Evolutionary conservation across 1,140 invertebrate genomes (phyloP), one percentile per base, ranked within the genome.

Genomic region (Drosophila varians): DNA sequence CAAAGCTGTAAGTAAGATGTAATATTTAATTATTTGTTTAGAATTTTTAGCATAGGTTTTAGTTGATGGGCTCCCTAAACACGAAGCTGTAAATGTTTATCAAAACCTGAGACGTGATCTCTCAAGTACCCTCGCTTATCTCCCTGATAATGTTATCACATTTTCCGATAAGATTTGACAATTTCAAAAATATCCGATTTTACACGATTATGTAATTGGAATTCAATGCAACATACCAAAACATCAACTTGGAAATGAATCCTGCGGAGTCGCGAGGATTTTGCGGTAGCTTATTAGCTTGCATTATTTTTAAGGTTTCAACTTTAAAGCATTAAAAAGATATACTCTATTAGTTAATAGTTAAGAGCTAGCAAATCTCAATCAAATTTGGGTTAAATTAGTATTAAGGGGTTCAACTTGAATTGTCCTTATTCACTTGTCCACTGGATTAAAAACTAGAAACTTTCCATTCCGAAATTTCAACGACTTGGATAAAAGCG

Each of bases 1-100:
- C 92, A 61, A 92, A 92, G 56, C 92, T 92, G 45, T 40, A 34
- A 0, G 21, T 18, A 12, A 1, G 18, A 2, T 40, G 19, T 52
- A 65, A 43, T 52, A 43, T 64, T 43, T 52, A 9, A 52, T 42
- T 16, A 19, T 21, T 42, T 42, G 16, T 42, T 38, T 38, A 16
- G 4, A 38, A 38, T 12, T 8, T 2, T 16, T 31, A 1, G 11
- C 8, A 11, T 28, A 3, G 1, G 12, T 23, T 7, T 12, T 18
- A 34, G 12, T n/a, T 16, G 12, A 16, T 7, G 7, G 7, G 36
- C 12, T 34, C 23, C 1, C 12, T 16, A n/a, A 46, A 40, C 16
- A 2, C 3, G 11, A 31, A 31, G 9, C 8, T 42, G 18, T 11
- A 42, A 23, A 12, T 40, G 36, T 28, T 38, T 31, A 18, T 51